Evolutionary conservation across 2,888 invertebrate species (phyloP), one percentile per base, ranked within the genome.

Genomic region (Eilema griseolum): DNA sequence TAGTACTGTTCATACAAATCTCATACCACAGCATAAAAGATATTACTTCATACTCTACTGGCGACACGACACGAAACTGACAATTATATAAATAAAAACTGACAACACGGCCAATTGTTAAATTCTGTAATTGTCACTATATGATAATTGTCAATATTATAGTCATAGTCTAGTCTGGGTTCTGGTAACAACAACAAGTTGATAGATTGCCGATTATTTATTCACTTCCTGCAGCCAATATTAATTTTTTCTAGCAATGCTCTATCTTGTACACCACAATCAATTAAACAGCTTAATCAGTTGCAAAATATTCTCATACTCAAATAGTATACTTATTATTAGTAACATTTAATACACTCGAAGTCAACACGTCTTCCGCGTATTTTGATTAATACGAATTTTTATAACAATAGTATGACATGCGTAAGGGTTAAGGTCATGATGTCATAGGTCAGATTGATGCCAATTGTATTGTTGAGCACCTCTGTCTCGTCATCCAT

Each of bases 401-500:
- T 81, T 80, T 77, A 85, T 69, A 79, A 82, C 79, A 80, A 81
- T 80, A 87, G 83, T 88, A 85, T 88, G 89, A 88, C 88, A 90
- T 86, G 89, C 82, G 84, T 80, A 83, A 82, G 82, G 77, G 66
- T 73, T 86, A 84, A 88, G 88, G 86, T 83, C 83, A 83, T 93
- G 90, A 93, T 90, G 89, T 93, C 92, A 94, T 93, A 92, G 91
- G 91, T 93, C 90, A 90, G 52, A 74, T 66, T 67, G 57, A 71
- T 70, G 87, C 87, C 83, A 81, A 87, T 88, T 88, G 86, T 85
- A 86, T 92, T 91, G 88, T 91, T 86, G 78, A 84, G 82, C 75
- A 82, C 75, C 78, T 76, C 75, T 84, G 85, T 84, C 85, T 74
- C 81, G 85, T 87, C 83, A 87, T 92, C 88, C 89, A 90, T 92